Base-by-base conservation (phyloP, 2,888 invertebrate species). In the Temnothorax rugatulus region DNA sequence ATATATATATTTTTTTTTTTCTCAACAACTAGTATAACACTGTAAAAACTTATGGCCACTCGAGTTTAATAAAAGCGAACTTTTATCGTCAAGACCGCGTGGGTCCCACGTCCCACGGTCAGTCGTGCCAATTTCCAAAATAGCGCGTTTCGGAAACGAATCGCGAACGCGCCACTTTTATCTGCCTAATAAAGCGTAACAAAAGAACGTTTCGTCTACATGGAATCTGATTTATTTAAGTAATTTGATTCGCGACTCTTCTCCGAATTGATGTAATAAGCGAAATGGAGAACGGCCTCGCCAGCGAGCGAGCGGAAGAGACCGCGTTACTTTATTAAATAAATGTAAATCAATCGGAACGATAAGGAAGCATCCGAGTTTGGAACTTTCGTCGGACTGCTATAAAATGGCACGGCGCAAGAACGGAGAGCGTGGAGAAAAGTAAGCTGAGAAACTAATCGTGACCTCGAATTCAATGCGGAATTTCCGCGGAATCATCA, bases 401-500 rank as follows among this genome's bases (percentile, higher is more conserved):
- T 50, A 13, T 52, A 15, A 44, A 52, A 38, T 9, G 34, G 25
- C 18, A 15, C 41, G 25, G 38, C 25, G 29, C 25, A 18, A 15
- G 7, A 61, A 47, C 57, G 34, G 25, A 47, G 47, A 18, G 29
- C 34, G 18, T 21, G 71, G 47, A 59, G 79, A 81, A 79, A 79
- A 79, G 79, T 71, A 71, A 79, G 69, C 71, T 47, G 79, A 59
- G 81, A 84, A 81, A 81, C 79, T 75, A 86, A 85, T 86, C 81
- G 76, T 54, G 73, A 81, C 13, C 25, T 25, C 85, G 84, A 64
- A 86, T 86, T 82, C 85, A 85, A 86, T 86, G 69, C 29, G 66
- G 71, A 54, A 79, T 73, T 69, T 79, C 47, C 61, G 57, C 44
- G 69, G 82, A 82, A 82, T 84, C 74, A 21, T 59, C 82, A 21